Evolutionary conservation across 2,888 invertebrate species (phyloP).

Genomic region (Nycteola revayana): DNA sequence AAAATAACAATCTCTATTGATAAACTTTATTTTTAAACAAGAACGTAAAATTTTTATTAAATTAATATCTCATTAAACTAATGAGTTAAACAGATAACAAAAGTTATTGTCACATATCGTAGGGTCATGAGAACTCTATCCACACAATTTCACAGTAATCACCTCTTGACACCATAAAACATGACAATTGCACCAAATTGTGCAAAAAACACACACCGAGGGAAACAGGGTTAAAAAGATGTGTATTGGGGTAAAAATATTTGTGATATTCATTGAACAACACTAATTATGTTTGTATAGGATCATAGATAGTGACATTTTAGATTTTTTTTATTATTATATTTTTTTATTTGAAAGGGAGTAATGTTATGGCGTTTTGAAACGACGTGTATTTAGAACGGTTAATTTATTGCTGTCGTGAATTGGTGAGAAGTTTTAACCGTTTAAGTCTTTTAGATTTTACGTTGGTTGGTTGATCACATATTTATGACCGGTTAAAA

Average conservation of each 20-base stretch:
- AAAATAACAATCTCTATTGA: too few species aligned
- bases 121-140: slow-evolving; percentile 59
- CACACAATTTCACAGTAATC: slow-evolving; percentile 63
- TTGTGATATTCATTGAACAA: slow-evolving; percentile 61
- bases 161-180: slow-evolving; percentile 66
- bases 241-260: slow-evolving; percentile 73
- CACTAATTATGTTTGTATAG: slow-evolving; percentile 79
- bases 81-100: slow-evolving; percentile 15
- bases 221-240: slow-evolving; percentile 71
- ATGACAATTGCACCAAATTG: slow-evolving; percentile 60
- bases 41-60: too few species aligned
- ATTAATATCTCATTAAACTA: too few species aligned
- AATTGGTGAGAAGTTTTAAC: slow-evolving; percentile 48
- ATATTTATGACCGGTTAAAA: too few species aligned
- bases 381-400: slow-evolving; percentile 41
- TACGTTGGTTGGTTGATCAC: too few species aligned
- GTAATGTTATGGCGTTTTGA: slow-evolving; percentile 48
- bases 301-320: slow-evolving; percentile 54
- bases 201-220: slow-evolving; percentile 53
- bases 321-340: slow-evolving; percentile 33
- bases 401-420: slow-evolving; percentile 45
- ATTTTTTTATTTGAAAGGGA: slow-evolving; percentile 50
- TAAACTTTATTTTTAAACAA: too few species aligned
- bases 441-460: slow-evolving; percentile 14
- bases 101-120: slow-evolving; percentile 26